Evolutionary conservation across 1,140 invertebrate species (phyloP).

Genomic region (Macrocentrus cingulum): DNA sequence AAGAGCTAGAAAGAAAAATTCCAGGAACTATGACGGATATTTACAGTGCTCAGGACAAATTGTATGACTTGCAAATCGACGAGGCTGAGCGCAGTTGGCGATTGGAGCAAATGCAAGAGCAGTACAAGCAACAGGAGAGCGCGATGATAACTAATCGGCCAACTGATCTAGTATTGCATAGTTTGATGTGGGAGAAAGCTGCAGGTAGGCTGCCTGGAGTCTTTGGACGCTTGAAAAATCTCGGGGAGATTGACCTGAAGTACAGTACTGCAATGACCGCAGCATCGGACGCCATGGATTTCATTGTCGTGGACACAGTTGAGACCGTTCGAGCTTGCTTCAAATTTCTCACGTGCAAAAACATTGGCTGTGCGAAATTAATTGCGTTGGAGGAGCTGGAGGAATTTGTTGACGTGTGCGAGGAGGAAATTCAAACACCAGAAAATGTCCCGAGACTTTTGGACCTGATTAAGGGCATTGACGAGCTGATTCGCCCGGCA

Average conservation of each 20-base stretch:
- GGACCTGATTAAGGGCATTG: conserved; percentile 84
- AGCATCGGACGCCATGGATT: conserved; percentile 86
- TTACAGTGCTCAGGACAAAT: conserved; percentile 51
- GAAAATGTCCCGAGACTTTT: conserved; percentile 87
- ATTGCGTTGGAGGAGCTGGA: conserved; percentile 77
- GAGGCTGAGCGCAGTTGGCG: conserved; percentile 46
- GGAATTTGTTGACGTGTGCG: conserved; percentile 57
- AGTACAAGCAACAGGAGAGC: conserved; percentile 66
- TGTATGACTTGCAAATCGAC: conserved; percentile 46
- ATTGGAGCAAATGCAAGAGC: conserved; percentile 49
- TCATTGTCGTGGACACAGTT: conserved; percentile 90
- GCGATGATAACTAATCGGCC: conserved; percentile 72
- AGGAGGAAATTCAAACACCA: conserved; percentile 63
- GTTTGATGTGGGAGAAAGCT: conserved; percentile 81
- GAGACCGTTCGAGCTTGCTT: conserved; percentile 84
- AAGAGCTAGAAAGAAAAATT: conserved; percentile 56
- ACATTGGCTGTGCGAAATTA: conserved; percentile 75
- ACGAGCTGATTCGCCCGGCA: conserved; percentile 76
- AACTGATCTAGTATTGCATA: conserved; percentile 74
- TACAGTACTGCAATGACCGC: conserved; percentile 97
- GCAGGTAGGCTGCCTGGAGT: conserved; percentile 80
- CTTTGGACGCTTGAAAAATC: conserved; percentile 87
- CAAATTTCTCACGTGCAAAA: conserved; percentile 75
- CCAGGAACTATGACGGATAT: conserved; percentile 56
- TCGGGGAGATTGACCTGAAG: conserved; percentile 92